Percentiles rank a stretch among this genome's conserved stretches.
Evolutionary conservation across 1,140 invertebrate genomes (phyloP).

Genomic region (Atta cephalotes): DNA sequence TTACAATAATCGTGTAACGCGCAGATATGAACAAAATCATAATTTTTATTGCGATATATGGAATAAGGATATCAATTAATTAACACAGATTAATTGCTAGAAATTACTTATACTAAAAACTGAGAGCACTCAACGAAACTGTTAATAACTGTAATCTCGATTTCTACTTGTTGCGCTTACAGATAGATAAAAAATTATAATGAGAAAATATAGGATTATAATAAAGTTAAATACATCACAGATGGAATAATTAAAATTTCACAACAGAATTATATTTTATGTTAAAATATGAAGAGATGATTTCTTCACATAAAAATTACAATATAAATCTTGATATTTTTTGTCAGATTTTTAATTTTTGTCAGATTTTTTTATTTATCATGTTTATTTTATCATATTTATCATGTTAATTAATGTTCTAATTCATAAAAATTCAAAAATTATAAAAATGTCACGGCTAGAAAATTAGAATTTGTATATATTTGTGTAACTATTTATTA

Average conservation of each 20-base stretch:
- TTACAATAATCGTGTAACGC: neutral
- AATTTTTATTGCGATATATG: constrained; percentile 2
- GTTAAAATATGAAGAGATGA: neutral
- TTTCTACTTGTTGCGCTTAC: constrained; percentile 8
- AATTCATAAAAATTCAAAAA: neutral
- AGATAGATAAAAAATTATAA: constrained; percentile 17
- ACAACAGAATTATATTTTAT: neutral
- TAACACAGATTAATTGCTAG: neutral
- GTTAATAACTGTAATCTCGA: neutral
- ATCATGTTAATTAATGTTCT: neutral
- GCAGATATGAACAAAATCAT: constrained; percentile 2
- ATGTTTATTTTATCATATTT: neutral
- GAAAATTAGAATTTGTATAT: neutral
- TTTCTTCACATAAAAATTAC: neutral
- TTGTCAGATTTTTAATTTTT: neutral
- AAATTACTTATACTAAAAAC: constrained; percentile 21
- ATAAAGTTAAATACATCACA: neutral
- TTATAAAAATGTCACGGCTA: neutral
- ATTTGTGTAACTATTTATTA: neutral
- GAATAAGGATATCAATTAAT: neutral
- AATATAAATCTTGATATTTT: neutral
- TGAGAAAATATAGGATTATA: neutral
- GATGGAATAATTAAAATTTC: neutral
- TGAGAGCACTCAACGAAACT: neutral
- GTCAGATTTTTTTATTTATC: neutral